Evolutionary conservation across 2,888 invertebrate genomes (phyloP), one percentile per base, ranked within the genome.

Genomic region (Cylloceria caligata): DNA sequence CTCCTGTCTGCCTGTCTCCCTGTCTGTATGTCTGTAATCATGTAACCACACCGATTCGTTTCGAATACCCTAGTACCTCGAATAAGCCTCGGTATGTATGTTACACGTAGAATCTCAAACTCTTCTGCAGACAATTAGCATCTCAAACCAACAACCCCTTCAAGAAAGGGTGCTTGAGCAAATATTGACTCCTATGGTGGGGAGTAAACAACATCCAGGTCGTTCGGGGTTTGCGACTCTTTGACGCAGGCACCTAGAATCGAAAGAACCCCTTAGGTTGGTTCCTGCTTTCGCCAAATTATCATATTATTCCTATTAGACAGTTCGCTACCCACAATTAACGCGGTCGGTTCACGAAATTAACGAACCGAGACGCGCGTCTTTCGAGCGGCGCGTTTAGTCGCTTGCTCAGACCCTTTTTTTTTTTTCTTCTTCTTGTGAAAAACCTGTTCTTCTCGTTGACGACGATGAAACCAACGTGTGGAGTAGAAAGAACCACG

Each of bases 251-350:
- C 16, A 55, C 60, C 30, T 19, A 55, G 3, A 21, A 16, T 57
- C 72, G 68, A 67, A 62, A 16, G 69, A 81, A 74, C 47, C 57
- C 62, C 77, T 55, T 36, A 13, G 69, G 6, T 60, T 19, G 9
- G 60, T 73, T 80, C 72, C 76, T 68, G 47, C 69, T 34, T 55
- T 60, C 67, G 78, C 68, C 84, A 84, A 87, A 92, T 91, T 92
- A 91, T 89, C 92, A 91, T 92, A 92, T 92, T 91, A 91, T 91
- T 90, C 89, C 91, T 90, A 92, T 92, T 91, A 91, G 89, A 90
- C 89, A 89, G 87, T 85, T 90, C 89, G 89, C 90, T 91, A 91
- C 90, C 91, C 91, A 88, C 91, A 91, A 91, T 91, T 91, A 91
- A 90, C 90, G 88, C 88, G 88, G 84, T 87, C 87, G 88, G 87